Base-by-base conservation (phyloP, 2,113 vertebrate genomes). In the Urocynchramus pylzowi region DNA sequence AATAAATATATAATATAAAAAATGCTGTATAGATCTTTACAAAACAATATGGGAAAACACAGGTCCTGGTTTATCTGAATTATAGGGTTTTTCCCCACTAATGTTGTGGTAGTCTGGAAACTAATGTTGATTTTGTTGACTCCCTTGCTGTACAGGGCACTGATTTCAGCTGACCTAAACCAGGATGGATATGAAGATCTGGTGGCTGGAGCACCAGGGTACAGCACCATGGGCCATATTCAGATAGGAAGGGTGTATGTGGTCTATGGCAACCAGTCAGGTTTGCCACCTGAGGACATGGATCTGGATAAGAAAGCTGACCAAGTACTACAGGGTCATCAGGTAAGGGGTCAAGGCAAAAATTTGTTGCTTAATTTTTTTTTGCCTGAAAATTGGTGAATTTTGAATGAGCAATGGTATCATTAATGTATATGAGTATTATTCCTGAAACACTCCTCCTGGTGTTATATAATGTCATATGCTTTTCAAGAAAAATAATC, bases 231-330 rank as follows among this genome's bases (percentile, higher is more conserved):
- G 2, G 98, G 98, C 87, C 96, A 1, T 24, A 2, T 98, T 84
- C 98, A 98, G 54, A 71, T 95, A 10, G 98, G 98, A 39, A 97
- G 98, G 2, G 98, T 98, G 7, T 98, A 98, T 45, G 61, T 98
- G 64, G 20, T 98, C 60, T 97, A 98, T 3, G 76, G 98, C 67
- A 97, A 65, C 1, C 79, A 77, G 17, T 91, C 97, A 87, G 98
- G 98, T 78, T 95, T 98, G 95, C 98, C 98, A 1, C 87, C 64
- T 8, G 30, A 94, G 4, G 92, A 98, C 78, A 85, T 98, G 96
- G 97, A 98, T 83, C 94, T 98, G 19, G 98, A 98, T 87, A 42
- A 17, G 30, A 97, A 97, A 87, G 98, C 98, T 28, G 94, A 98
- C 10, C 33, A 91, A 39, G 23, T 97, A 37, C 95, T 98, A 37